A percentile compares a stretch with the other conserved stretches of the same genome.
phyloP scores from a whole-genome alignment of 2,888 invertebrate genomes.

The Prenolepis imparis region DNA sequence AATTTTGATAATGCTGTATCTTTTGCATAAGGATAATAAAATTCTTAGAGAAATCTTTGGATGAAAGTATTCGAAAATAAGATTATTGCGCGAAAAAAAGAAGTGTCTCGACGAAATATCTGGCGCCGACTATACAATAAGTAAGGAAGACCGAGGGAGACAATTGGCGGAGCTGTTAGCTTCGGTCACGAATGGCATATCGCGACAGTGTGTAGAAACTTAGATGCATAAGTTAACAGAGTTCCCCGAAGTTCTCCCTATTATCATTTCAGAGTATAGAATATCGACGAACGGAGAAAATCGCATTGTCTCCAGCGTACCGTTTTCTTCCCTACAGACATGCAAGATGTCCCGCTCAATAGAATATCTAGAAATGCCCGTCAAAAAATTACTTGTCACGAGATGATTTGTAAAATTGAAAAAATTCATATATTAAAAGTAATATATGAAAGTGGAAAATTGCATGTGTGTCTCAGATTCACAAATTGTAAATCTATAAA shows the following conservation, averaged over 20 bases:
- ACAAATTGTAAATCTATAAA: not conserved
- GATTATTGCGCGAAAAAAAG: not conserved
- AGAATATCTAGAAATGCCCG: not conserved
- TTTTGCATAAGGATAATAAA: not conserved
- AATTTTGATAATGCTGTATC: not conserved
- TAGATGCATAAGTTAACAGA: slow-evolving; percentile 14
- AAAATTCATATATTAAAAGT: no score
- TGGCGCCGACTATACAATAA: not conserved
- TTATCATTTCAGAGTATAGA: not conserved
- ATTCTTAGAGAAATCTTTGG: not conserved
- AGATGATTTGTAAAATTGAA: not conserved
- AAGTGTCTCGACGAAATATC: not conserved
- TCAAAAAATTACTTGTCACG: not conserved
- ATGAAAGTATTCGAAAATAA: not conserved
- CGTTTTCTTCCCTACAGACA: not conserved
- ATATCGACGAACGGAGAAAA: slow-evolving; percentile 9
- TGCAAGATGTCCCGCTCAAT: not conserved
- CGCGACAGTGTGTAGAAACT: not conserved
- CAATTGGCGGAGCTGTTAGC: not conserved
- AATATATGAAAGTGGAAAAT: no score
- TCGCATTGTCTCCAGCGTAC: not conserved
- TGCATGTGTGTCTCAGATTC: no score
- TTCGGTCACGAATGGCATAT: not conserved
- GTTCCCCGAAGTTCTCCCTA: not conserved
- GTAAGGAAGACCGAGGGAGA: not conserved